phyloP scores from a whole-genome alignment of 2,797 vertebrate genomes.

The Acipenser oxyrinchus region DNA sequence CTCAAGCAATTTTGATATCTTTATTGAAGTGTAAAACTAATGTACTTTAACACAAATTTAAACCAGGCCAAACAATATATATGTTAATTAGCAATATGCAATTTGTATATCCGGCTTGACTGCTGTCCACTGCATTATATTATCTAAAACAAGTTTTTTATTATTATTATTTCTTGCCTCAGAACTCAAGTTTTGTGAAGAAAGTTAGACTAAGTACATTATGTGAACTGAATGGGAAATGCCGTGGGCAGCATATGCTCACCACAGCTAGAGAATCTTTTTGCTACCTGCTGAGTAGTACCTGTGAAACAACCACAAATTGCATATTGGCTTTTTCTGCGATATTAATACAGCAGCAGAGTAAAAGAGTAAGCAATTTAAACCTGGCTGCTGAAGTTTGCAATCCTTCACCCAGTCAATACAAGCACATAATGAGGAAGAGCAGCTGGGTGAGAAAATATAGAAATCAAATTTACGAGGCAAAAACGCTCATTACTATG shows the following conservation, averaged over 20 bases:
- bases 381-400: conserved; percentile 17
- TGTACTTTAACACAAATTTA: conserved; percentile 68
- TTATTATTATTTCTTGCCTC: background rate
- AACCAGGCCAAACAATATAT: conserved; percentile 71
- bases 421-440: conserved; percentile 11
- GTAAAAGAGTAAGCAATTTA: background rate
- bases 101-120: background rate
- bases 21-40: conserved; percentile 69
- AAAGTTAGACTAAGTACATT: conserved; percentile 50
- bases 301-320: conserved; percentile 35
- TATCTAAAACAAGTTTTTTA: background rate
- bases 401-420: conserved; percentile 14
- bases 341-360: background rate
- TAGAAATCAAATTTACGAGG: conserved; percentile 13
- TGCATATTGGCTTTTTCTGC: background rate
- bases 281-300: conserved; percentile 41
- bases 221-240: conserved; percentile 23
- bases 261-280: background rate
- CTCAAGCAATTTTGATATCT: conserved; percentile 71
- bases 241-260: background rate
- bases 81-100: conserved; percentile 57
- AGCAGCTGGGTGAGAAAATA: conserved; percentile 17
- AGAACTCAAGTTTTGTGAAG: conserved; percentile 5
- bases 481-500: conserved; percentile 9
- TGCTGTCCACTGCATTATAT: background rate